Conservation (phyloP, 2,113 vertebrate species). For the Siniperca chuatsi region DNA sequence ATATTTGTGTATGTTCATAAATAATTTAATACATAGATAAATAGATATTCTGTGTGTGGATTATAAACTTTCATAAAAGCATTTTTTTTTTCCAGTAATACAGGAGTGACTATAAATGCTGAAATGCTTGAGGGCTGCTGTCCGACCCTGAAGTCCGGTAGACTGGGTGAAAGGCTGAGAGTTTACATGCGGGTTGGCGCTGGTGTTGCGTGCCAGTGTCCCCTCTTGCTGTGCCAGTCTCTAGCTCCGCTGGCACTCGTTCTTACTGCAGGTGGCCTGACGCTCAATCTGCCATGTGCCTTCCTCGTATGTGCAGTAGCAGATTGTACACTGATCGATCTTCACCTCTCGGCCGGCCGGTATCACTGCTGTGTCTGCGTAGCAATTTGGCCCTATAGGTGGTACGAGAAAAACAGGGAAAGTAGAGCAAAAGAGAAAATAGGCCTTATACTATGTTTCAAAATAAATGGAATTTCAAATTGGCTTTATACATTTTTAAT, state of each 20-base stretch:
- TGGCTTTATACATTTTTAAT: slow-evolving; percentile 11
- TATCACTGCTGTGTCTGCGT: slow-evolving; percentile 94
- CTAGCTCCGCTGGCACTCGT: slow-evolving; percentile 95
- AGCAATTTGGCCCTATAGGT: slow-evolving; percentile 95
- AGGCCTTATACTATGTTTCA: background rate
- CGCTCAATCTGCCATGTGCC: slow-evolving; percentile 97
- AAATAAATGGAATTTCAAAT: slow-evolving; percentile 46
- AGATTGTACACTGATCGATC: slow-evolving; percentile 97
- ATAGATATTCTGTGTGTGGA: slow-evolving; percentile 86
- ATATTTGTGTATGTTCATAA: slow-evolving; percentile 73
- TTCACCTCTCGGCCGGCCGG: slow-evolving; percentile 97
- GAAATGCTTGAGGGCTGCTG: slow-evolving; percentile 58
- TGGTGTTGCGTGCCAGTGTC: slow-evolving; percentile 45
- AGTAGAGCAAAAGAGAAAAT: background rate
- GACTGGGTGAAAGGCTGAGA: slow-evolving; percentile 71
- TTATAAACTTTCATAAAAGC: slow-evolving; percentile 87
- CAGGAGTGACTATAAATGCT: slow-evolving; percentile 72
- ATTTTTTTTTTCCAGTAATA: slow-evolving; percentile 62
- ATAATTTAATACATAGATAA: slow-evolving; percentile 85
- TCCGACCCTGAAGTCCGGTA: slow-evolving; percentile 69
- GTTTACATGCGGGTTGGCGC: slow-evolving; percentile 53
- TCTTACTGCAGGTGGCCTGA: slow-evolving; percentile 96
- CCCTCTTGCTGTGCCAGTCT: slow-evolving; percentile 43
- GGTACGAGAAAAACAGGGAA: slow-evolving; percentile 47
- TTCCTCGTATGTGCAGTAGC: slow-evolving; percentile 98